Percentiles rank a stretch among this genome's conserved stretches.
Evolutionary conservation across 2,888 invertebrate species (phyloP).

Genomic region (Punctoribates punctum): DNA sequence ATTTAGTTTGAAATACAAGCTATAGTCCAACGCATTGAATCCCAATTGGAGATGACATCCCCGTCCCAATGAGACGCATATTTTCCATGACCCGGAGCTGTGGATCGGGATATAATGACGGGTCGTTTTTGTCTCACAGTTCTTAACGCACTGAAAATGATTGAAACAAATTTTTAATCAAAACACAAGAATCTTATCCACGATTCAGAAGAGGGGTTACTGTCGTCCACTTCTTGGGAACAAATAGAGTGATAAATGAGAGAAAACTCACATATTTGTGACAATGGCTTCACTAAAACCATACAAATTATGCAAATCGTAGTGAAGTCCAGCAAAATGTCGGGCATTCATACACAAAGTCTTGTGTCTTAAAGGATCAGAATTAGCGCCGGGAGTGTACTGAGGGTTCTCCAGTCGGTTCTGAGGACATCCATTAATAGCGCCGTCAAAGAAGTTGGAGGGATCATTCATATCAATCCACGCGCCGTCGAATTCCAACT

Average conservation of each 20-base stretch:
- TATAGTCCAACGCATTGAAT: conserved; percentile 51
- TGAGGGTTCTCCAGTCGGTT: conserved; percentile 64
- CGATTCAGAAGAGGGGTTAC: no score
- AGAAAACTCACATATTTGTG: conserved; percentile 65
- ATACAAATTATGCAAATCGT: conserved; percentile 73
- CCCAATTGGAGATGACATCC: conserved; percentile 52
- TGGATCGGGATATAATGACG: conserved; percentile 53
- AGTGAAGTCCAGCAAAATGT: conserved; percentile 67
- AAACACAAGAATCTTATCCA: no score
- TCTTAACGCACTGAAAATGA: conserved; percentile 49
- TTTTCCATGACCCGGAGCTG: conserved; percentile 52
- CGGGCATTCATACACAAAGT: conserved; percentile 76
- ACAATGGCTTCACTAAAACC: conserved; percentile 69
- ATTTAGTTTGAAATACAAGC: conserved; percentile 44
- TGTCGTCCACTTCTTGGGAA: not conserved
- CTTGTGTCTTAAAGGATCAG: conserved; percentile 58
- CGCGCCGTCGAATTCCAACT: conserved; percentile 53
- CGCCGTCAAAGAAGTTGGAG: conserved; percentile 71
- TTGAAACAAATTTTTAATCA: no score
- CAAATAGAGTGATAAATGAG: conserved; percentile 7
- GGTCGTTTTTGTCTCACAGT: conserved; percentile 49
- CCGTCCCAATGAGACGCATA: conserved; percentile 54
- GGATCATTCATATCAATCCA: conserved; percentile 75
- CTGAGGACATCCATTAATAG: conserved; percentile 57
- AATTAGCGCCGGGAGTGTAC: conserved; percentile 61